Evolutionary conservation across 2,888 invertebrate genomes (phyloP), one percentile per base, ranked within the genome.

Genomic region (Epirrhoe tristata): DNA sequence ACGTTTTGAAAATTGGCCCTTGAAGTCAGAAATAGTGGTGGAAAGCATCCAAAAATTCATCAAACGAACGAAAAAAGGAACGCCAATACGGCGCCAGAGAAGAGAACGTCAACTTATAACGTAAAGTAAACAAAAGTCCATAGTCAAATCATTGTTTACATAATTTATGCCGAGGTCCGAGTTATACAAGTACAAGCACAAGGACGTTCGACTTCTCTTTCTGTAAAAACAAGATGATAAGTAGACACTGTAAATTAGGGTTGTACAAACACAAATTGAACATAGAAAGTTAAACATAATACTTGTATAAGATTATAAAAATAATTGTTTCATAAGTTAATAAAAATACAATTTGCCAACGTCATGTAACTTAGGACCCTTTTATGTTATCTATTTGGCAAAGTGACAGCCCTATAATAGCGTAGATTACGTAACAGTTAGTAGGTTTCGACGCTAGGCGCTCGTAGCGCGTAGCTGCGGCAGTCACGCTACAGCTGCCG

Each of bases 401-500:
- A n/a, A 39, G 34, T 34, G 53, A 32, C 58, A 63, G 36, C 52
- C 55, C 58, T 59, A 10, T 14, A 51, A 16, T 51, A 8, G 8
- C 55, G 60, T 61, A 71, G 73, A 7, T 56, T 66, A 54, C 39
- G 55, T 63, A 48, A 72, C 31, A 71, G 70, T 62, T 57, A n/a
- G 52, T 58, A 66, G 64, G 48, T 10, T 59, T 59, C 66, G 16
- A 43, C 63, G 59, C 63, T 59, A 63, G 16, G 36, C 63, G 59
- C 63, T 73, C 78, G 81, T 80, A 77, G 81, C 76, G 62, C 63
- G 69, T 68, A 74, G 81, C 80, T 84, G 88, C 90, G 90, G 88
- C 90, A 92, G 93, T 93, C 90, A 88, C 90, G 91, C 89, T 87
- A 88, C 82, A 76, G 83, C 86, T 76, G 79, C 77, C 77, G 81